Evolutionary conservation across 2,113 vertebrate species (phyloP).

Genomic region (Xerus inauris): DNA sequence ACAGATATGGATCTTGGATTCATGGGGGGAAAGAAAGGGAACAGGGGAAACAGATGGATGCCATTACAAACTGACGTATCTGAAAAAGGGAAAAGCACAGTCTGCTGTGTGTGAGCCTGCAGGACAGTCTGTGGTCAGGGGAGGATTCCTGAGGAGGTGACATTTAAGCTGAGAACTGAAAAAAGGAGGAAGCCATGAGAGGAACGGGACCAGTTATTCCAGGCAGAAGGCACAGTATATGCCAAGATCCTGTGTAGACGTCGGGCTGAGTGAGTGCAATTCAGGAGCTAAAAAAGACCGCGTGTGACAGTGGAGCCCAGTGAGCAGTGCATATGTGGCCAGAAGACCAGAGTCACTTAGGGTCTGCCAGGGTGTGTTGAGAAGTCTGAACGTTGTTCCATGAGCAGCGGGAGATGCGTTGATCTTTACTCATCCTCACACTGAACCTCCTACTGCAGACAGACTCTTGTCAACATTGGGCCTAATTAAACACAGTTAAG

Average conservation of each 20-base stretch:
- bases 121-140: neutral
- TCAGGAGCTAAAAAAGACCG: neutral
- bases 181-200: neutral
- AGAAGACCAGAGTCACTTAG: neutral
- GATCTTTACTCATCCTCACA: neutral
- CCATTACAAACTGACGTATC: neutral
- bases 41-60: neutral
- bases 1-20: neutral
- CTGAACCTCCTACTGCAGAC: neutral
- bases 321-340: neutral
- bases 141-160: neutral
- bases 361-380: neutral
- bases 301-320: neutral
- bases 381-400: neutral
- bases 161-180: neutral
- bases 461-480: neutral
- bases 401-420: neutral
- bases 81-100: neutral
- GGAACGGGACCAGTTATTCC: neutral
- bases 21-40: neutral
- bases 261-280: neutral
- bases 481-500: neutral
- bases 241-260: neutral
- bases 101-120: neutral
- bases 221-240: neutral